Base-by-base conservation (phyloP, 2,113 vertebrate species). In the Salvator merianae region DNA sequence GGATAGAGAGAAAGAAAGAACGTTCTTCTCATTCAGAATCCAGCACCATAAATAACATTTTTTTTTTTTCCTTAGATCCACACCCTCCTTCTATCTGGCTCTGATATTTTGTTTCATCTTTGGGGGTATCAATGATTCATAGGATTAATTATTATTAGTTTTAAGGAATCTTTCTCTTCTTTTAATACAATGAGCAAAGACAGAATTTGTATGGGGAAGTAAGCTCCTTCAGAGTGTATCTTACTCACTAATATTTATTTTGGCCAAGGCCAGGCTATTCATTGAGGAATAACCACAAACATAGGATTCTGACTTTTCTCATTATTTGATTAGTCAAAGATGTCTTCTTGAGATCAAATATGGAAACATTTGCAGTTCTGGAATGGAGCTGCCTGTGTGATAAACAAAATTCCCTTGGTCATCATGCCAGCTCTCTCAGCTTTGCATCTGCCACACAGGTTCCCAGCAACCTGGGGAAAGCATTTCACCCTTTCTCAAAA, bases 71-170 rank as follows among this genome's bases (percentile, higher is more conserved):
- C 84, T 78, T 43, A 85, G 74, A 84, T 43, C 32, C 10, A 30
- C 89, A 30, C 65, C 65, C 70, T 83, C 38, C 34, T 87, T 84
- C 88, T 86, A 85, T 84, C 84, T 75, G 81, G 84, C 83, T 93
- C 88, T 83, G 91, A 85, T 81, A 79, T 84, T 86, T 10, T 7
- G 81, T 93, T 93, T 95, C 86, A 93, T 93, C 90, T 93, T 91
- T 88, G 34, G 30, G 2, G 8, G 63, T 88, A 94, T 95, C 93
- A 96, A 96, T 95, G 92, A 96, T 96, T 95, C 91, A 96, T 88
- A 79, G 68, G 36, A 43, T 88, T 86, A 86, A 73, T 81, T 81
- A 24, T 30, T 50, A 2, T 53, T 32, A 43, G 40, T 82, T 43
- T 50, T 32, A 30, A 59, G 62, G 89, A 90, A 83, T 95, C 94